A percentile compares a stretch with the other conserved stretches of the same genome.
Evolutionary conservation across 2,113 vertebrate genomes (phyloP).

Genomic region (Rynchops niger): DNA sequence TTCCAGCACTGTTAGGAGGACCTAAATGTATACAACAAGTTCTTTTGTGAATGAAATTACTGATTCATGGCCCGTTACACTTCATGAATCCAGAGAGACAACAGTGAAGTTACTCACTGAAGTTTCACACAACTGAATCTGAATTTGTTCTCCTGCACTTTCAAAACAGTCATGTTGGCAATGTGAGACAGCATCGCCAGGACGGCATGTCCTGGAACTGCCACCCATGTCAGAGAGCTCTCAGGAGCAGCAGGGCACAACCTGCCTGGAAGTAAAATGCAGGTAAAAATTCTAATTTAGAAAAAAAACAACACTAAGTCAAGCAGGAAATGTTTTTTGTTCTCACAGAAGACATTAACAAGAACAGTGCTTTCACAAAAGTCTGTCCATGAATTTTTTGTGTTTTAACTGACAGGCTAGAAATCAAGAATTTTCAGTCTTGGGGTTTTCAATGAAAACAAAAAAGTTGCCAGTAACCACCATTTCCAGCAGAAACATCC

Average conservation of each 20-base stretch:
- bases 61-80: conserved; percentile 61
- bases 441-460: conserved; percentile 11
- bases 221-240: accelerated
- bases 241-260: neutral
- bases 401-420: conserved; percentile 28
- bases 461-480: neutral
- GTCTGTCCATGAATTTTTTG: neutral
- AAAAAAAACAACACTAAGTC: neutral
- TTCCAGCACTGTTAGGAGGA: conserved; percentile 33
- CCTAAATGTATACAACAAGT: conserved; percentile 61
- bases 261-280: neutral
- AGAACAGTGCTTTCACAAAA: neutral
- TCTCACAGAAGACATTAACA: neutral
- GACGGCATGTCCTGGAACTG: neutral
- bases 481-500: conserved; percentile 34
- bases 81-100: conserved; percentile 42
- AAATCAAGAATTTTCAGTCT: conserved; percentile 35
- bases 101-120: conserved; percentile 13
- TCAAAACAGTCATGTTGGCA: neutral
- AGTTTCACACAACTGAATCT: conserved; percentile 16
- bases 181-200: neutral
- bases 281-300: neutral
- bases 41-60: conserved; percentile 68
- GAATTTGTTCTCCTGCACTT: neutral
- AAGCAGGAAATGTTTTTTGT: neutral